A percentile compares a stretch with the other conserved stretches of the same genome.
Conservation (phyloP, 2,797 vertebrate species). For the Pachyuromys duprasi region DNA sequence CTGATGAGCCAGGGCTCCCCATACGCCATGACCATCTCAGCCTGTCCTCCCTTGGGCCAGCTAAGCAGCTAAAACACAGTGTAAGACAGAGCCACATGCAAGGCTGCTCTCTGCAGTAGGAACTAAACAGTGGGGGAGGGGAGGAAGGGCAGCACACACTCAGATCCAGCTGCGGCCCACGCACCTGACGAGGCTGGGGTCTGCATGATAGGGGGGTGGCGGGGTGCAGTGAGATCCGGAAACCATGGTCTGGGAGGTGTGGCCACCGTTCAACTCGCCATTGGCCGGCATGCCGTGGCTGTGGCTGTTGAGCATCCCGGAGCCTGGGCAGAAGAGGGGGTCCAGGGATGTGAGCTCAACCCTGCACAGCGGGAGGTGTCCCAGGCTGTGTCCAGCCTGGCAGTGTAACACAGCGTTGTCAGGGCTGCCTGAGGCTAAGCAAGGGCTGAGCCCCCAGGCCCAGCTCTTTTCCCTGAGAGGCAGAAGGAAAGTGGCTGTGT, state of each 20-base stretch:
- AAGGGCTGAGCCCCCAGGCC: not conserved
- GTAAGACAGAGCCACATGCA: not conserved
- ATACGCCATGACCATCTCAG: not conserved
- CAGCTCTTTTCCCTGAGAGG: no score
- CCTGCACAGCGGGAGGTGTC: rapidly evolving
- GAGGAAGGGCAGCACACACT: not conserved
- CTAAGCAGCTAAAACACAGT: not conserved
- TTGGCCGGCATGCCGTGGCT: slow-evolving; percentile 94
- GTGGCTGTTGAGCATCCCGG: slow-evolving; percentile 94
- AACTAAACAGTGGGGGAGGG: slow-evolving; percentile 60
- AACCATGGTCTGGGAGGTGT: slow-evolving; percentile 94
- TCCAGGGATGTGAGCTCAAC: not conserved
- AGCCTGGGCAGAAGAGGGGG: slow-evolving; percentile 85
- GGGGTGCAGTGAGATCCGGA: slow-evolving; percentile 97
- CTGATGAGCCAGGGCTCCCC: not conserved
- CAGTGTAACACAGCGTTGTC: not conserved
- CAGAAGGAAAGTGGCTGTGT: no score
- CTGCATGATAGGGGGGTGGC: slow-evolving; percentile 97
- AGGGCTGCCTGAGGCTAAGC: not conserved
- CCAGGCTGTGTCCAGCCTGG: not conserved
- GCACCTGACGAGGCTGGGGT: slow-evolving; percentile 98
- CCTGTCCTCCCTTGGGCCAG: not conserved
- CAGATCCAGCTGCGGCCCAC: not conserved
- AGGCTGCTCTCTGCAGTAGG: not conserved
- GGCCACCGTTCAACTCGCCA: slow-evolving; percentile 94